Percentiles rank a stretch among this genome's conserved stretches.
These are phyloP conservation scores for Typhlichthys eigenmanni DNA, from an alignment of 2,797 vertebrate species.

Conservation along the genomic window DNA sequence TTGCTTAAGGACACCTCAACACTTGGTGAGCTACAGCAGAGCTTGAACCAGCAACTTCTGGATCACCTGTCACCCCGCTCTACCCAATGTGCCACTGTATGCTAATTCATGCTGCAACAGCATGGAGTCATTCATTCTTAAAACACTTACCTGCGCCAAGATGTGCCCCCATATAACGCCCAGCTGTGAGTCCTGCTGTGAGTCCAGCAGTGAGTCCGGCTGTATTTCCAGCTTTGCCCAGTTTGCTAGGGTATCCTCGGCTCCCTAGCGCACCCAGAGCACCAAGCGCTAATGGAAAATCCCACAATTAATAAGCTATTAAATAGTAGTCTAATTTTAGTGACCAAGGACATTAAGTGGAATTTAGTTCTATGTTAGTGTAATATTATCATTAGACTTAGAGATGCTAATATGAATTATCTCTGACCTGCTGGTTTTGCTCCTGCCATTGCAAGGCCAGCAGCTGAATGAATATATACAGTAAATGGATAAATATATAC, in stretches of 20 bases:
- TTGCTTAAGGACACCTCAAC: no score
- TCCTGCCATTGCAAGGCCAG: constrained; percentile 39
- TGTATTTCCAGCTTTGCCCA: constrained; percentile 62
- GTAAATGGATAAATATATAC: background rate
- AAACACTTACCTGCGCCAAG: constrained; percentile 53
- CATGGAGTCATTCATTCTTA: background rate
- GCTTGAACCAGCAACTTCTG: no score
- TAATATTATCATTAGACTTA: no score
- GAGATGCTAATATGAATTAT: background rate
- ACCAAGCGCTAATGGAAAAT: constrained; percentile 36
- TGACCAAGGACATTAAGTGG: no score
- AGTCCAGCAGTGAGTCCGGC: constrained; percentile 49
- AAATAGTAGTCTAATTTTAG: no score
- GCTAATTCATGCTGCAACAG: background rate
- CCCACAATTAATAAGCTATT: background rate
- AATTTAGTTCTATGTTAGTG: no score
- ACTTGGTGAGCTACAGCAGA: no score
- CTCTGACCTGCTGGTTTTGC: constrained; percentile 64
- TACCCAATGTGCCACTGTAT: background rate
- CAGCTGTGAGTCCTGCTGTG: constrained; percentile 47
- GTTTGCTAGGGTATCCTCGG: constrained; percentile 59
- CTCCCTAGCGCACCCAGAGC: constrained; percentile 60
- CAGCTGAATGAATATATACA: constrained; percentile 34
- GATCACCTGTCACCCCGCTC: no score
- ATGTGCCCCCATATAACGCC: constrained; percentile 64